These are phyloP conservation scores for Psilopogon haemacephalus DNA, from an alignment of 2,113 vertebrate genomes.

Conservation along the genomic window DNA sequence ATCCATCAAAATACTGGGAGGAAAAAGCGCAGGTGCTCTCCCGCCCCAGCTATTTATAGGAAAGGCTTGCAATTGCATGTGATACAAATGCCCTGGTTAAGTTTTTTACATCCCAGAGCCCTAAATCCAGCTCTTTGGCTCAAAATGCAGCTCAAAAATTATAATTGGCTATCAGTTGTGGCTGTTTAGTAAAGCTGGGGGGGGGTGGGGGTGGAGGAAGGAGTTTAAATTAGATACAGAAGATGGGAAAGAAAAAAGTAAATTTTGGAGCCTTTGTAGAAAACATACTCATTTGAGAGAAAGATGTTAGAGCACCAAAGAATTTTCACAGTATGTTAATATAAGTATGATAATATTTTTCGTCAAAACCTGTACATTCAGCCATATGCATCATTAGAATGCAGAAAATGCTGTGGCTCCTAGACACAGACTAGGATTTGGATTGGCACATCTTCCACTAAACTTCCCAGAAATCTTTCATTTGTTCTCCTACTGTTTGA, in stretches of 20 bases:
- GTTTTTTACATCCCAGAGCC: constrained; percentile 39
- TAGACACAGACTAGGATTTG: not conserved
- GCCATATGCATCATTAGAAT: not conserved
- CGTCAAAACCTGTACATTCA: not conserved
- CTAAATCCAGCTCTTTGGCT: constrained; percentile 31
- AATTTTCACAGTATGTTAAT: not conserved
- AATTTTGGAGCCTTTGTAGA: not conserved
- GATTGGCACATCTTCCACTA: not conserved
- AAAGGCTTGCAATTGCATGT: not conserved
- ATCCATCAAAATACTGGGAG: constrained; percentile 57
- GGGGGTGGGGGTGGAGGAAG: too few relatives aligned
- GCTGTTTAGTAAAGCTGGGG: too few relatives aligned
- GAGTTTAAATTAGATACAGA: not conserved
- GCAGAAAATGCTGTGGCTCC: not conserved
- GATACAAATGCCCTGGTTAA: constrained; percentile 8
- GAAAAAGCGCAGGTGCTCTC: constrained; percentile 63
- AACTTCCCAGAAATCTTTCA: not conserved
- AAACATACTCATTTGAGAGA: not conserved
- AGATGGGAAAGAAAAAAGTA: not conserved
- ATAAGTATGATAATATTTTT: not conserved
- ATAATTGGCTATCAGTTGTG: not conserved
- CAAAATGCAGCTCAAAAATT: not conserved
- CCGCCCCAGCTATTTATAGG: constrained; percentile 60
- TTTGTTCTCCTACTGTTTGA: not conserved
- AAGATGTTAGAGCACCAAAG: not conserved